phyloP scores from a whole-genome alignment of 2,888 invertebrate genomes.

The Eulithis prunata region DNA sequence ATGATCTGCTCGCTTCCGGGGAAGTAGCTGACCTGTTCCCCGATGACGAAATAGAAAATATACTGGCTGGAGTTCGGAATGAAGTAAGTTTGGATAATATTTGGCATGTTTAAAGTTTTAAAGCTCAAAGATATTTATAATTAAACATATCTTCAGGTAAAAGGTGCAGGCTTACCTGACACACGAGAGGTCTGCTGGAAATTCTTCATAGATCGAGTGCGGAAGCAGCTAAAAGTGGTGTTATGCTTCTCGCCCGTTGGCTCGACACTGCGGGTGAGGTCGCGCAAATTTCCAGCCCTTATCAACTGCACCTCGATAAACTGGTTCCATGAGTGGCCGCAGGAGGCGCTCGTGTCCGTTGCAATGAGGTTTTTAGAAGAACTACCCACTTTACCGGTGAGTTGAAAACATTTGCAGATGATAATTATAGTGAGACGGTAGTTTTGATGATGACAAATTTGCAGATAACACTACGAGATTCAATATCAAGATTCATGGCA shows the following conservation, averaged over 20 bases:
- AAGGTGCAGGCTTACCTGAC: constrained; percentile 95
- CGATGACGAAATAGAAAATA: constrained; percentile 98
- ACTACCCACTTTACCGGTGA: constrained; percentile 90
- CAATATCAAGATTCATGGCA: constrained; percentile 97
- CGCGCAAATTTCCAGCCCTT: constrained; percentile 97
- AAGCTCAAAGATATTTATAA: not conserved
- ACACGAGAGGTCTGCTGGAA: constrained; percentile 98
- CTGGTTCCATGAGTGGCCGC: constrained; percentile 99
- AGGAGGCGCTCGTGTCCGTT: constrained; percentile 97
- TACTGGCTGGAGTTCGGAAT: constrained; percentile 92
- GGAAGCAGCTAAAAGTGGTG: constrained; percentile 95
- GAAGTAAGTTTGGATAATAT: constrained; percentile 78
- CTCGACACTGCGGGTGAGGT: constrained; percentile 94
- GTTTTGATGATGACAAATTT: constrained; percentile 38
- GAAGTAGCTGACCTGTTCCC: constrained; percentile 98
- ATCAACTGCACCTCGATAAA: constrained; percentile 98
- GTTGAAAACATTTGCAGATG: constrained; percentile 34
- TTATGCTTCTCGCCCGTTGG: constrained; percentile 99
- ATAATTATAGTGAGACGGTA: not conserved
- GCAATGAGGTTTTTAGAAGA: constrained; percentile 94
- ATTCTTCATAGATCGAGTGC: constrained; percentile 97
- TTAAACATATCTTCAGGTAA: constrained; percentile 76
- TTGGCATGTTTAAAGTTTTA: not conserved
- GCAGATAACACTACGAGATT: constrained; percentile 89
- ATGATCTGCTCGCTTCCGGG: constrained; percentile 97